Base-by-base conservation (phyloP, 2,888 invertebrate species). In the Heliconius hortense region DNA sequence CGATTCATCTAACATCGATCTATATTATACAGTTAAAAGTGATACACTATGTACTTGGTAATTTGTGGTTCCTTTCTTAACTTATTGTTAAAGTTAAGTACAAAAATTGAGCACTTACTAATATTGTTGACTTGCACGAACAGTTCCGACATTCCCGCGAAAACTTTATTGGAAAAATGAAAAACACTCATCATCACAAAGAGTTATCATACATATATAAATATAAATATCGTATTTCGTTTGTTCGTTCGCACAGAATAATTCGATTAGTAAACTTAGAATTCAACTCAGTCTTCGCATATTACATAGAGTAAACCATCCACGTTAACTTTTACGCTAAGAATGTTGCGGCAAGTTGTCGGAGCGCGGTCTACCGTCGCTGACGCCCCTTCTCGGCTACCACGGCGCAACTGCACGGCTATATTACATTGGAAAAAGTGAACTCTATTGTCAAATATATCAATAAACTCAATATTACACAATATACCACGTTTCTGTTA, bases 251-350 rank as follows among this genome's bases (percentile, higher is more conserved):
- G 90, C 90, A 89, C 90, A 85, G 79, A 83, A 78, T 83, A 85
- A 80, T 85, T 89, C 87, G 87, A 84, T 85, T 84, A 87, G 82
- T 85, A 87, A 87, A 88, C 83, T 86, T 81, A 81, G 80, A 79
- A 83, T 77, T 88, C 88, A 89, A 92, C 89, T 91, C 84, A 84
- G 87, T 87, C 92, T 88, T 91, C 91, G 92, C 93, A 93, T 88
- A 93, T 93, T 93, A 86, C 92, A 89, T 91, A 93, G 93, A 94
- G 93, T 93, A 93, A 92, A 93, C 94, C 94, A 90, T 91, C 86
- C 93, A 88, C 92, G 89, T 82, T 93, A 92, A 93, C 93, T 94
- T 93, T 94, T 94, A 93, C 94, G 87, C 90, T 92, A 93, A 91
- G 94, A 94, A 94, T 94, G 94, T 93, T 93, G 93, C 93, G 93